phyloP scores from a whole-genome alignment of 2,888 invertebrate species.

The Tipula confusa region DNA sequence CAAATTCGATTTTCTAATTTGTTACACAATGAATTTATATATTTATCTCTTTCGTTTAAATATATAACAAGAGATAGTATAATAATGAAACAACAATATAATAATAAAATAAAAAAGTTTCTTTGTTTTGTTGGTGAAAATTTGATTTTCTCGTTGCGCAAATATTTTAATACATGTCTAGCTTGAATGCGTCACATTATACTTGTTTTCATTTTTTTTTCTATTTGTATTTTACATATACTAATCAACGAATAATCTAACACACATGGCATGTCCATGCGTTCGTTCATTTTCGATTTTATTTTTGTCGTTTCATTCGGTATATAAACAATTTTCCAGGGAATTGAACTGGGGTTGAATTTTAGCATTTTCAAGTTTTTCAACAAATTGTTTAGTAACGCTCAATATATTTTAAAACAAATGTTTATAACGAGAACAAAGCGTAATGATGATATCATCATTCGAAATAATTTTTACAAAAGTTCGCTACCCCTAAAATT shows the following conservation, averaged over 20 bases:
- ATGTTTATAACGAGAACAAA: neutral
- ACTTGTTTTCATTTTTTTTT: neutral
- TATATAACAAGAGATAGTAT: neutral
- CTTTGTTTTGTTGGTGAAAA: slow-evolving; percentile 3
- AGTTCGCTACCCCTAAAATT: neutral
- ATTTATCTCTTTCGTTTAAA: neutral
- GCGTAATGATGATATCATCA: neutral
- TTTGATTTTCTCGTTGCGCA: slow-evolving; percentile 12
- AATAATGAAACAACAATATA: too few relatives aligned
- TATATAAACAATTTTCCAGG: neutral
- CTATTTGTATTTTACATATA: neutral
- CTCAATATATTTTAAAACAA: neutral
- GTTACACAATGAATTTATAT: neutral
- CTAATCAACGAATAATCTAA: neutral
- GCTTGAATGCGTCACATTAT: slow-evolving; percentile 1
- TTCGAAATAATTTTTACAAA: neutral
- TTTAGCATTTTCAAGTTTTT: neutral
- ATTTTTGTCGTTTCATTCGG: neutral
- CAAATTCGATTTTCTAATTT: slow-evolving; percentile 20
- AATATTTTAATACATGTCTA: neutral
- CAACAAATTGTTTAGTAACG: neutral
- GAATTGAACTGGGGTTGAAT: neutral
- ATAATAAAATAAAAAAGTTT: neutral
- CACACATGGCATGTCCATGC: neutral
- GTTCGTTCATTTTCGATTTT: neutral